Base-by-base conservation (phyloP, 2,113 vertebrate species). In the Semicossyphus pulcher region DNA sequence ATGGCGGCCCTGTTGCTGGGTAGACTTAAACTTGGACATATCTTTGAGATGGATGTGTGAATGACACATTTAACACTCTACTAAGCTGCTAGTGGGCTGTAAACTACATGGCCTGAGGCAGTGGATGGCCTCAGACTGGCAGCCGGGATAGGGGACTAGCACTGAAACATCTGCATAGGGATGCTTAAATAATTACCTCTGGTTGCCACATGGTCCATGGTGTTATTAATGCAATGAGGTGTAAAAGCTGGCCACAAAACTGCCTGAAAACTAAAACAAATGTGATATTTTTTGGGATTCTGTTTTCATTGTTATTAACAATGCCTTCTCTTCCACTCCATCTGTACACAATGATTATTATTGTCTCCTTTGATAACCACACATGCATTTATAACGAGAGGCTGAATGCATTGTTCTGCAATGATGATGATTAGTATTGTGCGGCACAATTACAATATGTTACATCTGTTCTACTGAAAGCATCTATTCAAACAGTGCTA, bases 1-100 rank as follows among this genome's bases (percentile, higher is more conserved):
- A 59, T 39, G 54, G 51, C 10, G 12, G 31, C 60, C 34, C 44
- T 89, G 80, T 86, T 85, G 80, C 89, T 52, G 72, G 83, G 89
- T 77, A 82, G 80, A 86, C 76, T 83, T 76, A 51, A 69, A 76
- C 58, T 26, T 18, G 45, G 36, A 83, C 76, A 41, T 61, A 70
- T 85, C 73, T 85, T 80, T 88, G 21, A 26, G 57, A 70, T 16
- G 42, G 76, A 41, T 66, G 25, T 21, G 29, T 78, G 78, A 85
- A 72, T 71, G 80, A 72, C 59, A 61, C 29, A 14, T 41, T 61
- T 49, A 75, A 77, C 74, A 70, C 63, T 34, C 49, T 28, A 57
- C 67, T 78, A 72, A 83, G 76, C 66, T 58, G 79, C 59, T 60
- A 31, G 69, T 48, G 63, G 77, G 61, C 62, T 70, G 71, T 86